A percentile compares a stretch with the other conserved stretches of the same genome.
Conservation (phyloP, 2,113 vertebrate species). For the Mesocricetus auratus region DNA sequence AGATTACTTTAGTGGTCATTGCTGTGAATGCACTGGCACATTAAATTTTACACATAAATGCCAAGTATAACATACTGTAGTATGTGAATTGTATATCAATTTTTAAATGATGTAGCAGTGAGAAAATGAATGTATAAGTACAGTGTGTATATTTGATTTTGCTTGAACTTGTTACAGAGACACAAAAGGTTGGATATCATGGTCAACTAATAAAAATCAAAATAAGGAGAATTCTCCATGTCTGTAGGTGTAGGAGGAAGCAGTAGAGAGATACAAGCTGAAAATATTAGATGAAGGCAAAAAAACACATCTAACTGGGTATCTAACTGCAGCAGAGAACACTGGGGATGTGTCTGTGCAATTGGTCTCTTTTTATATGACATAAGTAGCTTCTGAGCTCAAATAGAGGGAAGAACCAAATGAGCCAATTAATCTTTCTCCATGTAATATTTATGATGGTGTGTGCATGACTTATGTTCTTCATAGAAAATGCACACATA, state of each 20-base stretch:
- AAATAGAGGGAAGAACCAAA: fast-evolving
- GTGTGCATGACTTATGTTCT: neutral
- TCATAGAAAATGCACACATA: constrained; percentile 1
- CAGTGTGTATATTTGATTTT: neutral
- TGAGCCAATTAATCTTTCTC: constrained; percentile 53
- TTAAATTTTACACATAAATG: neutral
- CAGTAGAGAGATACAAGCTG: neutral
- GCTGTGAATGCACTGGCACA: neutral
- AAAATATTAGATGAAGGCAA: neutral
- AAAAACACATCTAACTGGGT: neutral
- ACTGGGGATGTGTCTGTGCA: neutral
- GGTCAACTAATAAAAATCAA: neutral
- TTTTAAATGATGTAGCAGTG: neutral
- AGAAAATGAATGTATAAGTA: neutral
- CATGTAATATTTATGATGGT: constrained; percentile 41
- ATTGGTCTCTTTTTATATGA: constrained; percentile 9
- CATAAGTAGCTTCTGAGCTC: neutral
- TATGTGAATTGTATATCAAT: neutral
- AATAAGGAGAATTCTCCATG: neutral
- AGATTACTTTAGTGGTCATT: neutral
- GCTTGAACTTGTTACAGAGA: neutral
- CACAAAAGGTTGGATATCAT: neutral
- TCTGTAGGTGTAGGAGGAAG: neutral
- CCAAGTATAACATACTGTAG: neutral
- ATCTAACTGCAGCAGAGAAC: neutral